Base-by-base conservation (phyloP, 2,113 vertebrate species). In the Himantopus leucocephalus region DNA sequence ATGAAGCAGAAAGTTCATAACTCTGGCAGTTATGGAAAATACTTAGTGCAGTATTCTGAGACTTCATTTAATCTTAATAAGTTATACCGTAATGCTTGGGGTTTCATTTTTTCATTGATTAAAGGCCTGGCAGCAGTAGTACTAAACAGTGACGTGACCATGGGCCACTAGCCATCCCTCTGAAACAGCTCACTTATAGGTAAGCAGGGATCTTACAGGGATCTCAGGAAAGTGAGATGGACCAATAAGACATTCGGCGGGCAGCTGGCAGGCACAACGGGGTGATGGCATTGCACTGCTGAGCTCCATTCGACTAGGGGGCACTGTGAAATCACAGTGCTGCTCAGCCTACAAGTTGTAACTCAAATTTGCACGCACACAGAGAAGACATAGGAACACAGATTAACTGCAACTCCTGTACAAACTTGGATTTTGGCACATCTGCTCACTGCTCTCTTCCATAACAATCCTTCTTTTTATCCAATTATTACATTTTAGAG, bases 191-290 rank as follows among this genome's bases (percentile, higher is more conserved):
- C 22, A 17, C 60, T 55, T 45, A 7, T 1, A 27, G 59, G 30
- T 34, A 55, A 3, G 52, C 10, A 35, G 35, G 35, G 35, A 8
- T 1, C 5, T 63, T 52, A 9, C n/a, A 24, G 6, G 18, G 29
- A 50, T 14, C 32, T 35, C 3, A 4, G 35, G 15, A 29, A 7
- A n/a, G 21, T 3, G 23, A 52, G 37, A 55, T 64, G 58, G n/a
- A 63, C 30, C 34, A 29, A 6, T 8, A 23, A 2, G 29, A 1
- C 2, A 7, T 18, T 22, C 2, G 2, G 22, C 1, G 0, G n/a
- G 22, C 32, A 67, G 11, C 50, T 60, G 70, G 35, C 55, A 41
- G 39, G 47, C 29, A 32, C n/a, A 23, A 1, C 0, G 3, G 14
- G 39, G 14, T 60, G 59, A 39, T 8, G 14, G 45, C 81, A 17